phyloP scores from a whole-genome alignment of 35 echinoderm and acorn worm species.

The Stichopus chloronotus region DNA sequence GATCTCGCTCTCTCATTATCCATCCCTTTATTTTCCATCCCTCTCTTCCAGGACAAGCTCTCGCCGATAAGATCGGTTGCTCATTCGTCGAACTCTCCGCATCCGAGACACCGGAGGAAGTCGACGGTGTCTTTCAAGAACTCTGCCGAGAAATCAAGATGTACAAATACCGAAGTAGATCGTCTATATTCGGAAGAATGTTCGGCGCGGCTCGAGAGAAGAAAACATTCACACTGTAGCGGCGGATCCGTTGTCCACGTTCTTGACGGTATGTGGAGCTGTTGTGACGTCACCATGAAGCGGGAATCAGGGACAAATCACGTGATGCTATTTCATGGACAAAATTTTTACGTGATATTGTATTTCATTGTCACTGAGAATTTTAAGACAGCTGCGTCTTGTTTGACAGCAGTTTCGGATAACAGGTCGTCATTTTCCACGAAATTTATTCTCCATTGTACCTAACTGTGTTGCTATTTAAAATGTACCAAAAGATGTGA shows the following conservation, averaged over 20 bases:
- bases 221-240: slow-evolving; percentile 89
- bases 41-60: slow-evolving; percentile 61
- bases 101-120: slow-evolving; percentile 71
- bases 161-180: slow-evolving; percentile 83
- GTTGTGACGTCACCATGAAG: too few relatives aligned
- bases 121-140: slow-evolving; percentile 78
- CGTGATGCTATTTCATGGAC: too few relatives aligned
- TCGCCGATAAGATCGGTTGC: slow-evolving; percentile 84
- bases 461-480: too few relatives aligned
- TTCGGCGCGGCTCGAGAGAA: slow-evolving; percentile 78
- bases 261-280: neutral
- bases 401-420: too few relatives aligned
- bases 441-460: too few relatives aligned
- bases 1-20: neutral
- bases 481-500: too few relatives aligned
- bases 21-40: neutral
- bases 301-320: too few relatives aligned
- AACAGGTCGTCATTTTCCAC: too few relatives aligned
- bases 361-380: too few relatives aligned
- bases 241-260: neutral
- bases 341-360: too few relatives aligned
- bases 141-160: slow-evolving; percentile 89
- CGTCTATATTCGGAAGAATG: slow-evolving; percentile 87
- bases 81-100: slow-evolving; percentile 86
- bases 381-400: too few relatives aligned